These are phyloP conservation scores for Myotis yumanensis DNA, from an alignment of 2,113 vertebrate genomes.

Conservation along the genomic window DNA sequence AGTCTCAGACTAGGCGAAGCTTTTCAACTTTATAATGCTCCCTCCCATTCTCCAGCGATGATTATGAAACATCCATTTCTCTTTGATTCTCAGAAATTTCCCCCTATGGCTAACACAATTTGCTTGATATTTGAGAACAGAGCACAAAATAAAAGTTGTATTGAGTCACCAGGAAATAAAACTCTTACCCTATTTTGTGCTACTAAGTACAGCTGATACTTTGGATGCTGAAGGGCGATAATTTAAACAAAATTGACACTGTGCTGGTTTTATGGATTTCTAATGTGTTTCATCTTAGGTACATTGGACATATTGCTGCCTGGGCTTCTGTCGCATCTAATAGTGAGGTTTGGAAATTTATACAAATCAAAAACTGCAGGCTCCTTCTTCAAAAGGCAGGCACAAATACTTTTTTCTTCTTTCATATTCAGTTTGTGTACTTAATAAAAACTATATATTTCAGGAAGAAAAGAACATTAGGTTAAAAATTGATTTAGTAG, in stretches of 20 bases:
- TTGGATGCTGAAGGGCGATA: conserved; percentile 69
- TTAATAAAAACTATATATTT: not conserved
- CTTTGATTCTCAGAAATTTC: conserved; percentile 72
- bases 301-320: conserved; percentile 64
- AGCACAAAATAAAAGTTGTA: conserved; percentile 72
- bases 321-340: conserved; percentile 69
- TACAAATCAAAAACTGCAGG: conserved; percentile 74
- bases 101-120: conserved; percentile 74
- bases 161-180: conserved; percentile 75
- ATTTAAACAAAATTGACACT: conserved; percentile 81
- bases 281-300: conserved; percentile 66
- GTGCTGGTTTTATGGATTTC: conserved; percentile 78
- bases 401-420: not conserved
- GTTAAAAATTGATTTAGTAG: not conserved
- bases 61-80: conserved; percentile 70
- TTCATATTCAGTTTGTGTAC: not conserved
- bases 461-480: not conserved
- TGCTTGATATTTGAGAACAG: conserved; percentile 72
- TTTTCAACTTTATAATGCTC: not conserved
- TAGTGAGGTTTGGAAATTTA: conserved; percentile 66
- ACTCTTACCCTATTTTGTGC: conserved; percentile 69
- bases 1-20: not conserved
- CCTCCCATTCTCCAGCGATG: conserved; percentile 51
- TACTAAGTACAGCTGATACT: conserved; percentile 76
- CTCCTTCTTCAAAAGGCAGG: conserved; percentile 25